A percentile compares a stretch with the other conserved stretches of the same genome.
Evolutionary conservation across 2,888 invertebrate species (phyloP).

Genomic region (Dicyrtomina minuta): DNA sequence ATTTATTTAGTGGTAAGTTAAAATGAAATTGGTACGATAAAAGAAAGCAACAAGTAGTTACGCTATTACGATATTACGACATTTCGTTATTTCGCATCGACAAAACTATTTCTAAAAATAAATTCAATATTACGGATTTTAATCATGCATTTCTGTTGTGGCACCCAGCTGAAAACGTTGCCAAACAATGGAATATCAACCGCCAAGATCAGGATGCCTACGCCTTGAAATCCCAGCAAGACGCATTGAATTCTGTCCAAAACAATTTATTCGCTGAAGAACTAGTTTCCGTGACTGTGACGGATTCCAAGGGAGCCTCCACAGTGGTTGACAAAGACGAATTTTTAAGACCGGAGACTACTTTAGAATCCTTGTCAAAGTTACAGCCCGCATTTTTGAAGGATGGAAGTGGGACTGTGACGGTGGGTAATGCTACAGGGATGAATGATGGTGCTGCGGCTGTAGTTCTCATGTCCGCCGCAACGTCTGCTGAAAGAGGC

Average conservation of each 20-base stretch:
- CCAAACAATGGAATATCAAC: slow-evolving; percentile 65
- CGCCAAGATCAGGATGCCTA: slow-evolving; percentile 71
- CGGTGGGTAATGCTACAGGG: slow-evolving; percentile 76
- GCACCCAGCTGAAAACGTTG: slow-evolving; percentile 73
- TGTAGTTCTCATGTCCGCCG: slow-evolving; percentile 67
- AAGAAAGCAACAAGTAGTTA: too few relatives aligned
- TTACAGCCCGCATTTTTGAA: slow-evolving; percentile 61
- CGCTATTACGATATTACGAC: too few relatives aligned
- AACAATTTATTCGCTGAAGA: slow-evolving; percentile 69
- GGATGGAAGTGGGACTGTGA: slow-evolving; percentile 59
- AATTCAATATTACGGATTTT: too few relatives aligned
- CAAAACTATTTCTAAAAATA: too few relatives aligned
- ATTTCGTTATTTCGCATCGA: too few relatives aligned
- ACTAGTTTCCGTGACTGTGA: slow-evolving; percentile 67
- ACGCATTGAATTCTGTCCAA: slow-evolving; percentile 64
- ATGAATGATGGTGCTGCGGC: slow-evolving; percentile 89
- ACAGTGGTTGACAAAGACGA: slow-evolving; percentile 66
- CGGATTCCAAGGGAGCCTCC: slow-evolving; percentile 56
- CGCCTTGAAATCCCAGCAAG: slow-evolving; percentile 69
- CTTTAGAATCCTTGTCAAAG: slow-evolving; percentile 64
- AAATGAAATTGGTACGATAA: too few relatives aligned
- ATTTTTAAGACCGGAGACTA: slow-evolving; percentile 67
- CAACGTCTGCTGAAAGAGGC: slow-evolving; percentile 55
- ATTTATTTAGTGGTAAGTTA: too few relatives aligned
- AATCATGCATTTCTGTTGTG: too few relatives aligned